Conservation (phyloP, 2,797 vertebrate species). For the Micromesistius poutassou region DNA sequence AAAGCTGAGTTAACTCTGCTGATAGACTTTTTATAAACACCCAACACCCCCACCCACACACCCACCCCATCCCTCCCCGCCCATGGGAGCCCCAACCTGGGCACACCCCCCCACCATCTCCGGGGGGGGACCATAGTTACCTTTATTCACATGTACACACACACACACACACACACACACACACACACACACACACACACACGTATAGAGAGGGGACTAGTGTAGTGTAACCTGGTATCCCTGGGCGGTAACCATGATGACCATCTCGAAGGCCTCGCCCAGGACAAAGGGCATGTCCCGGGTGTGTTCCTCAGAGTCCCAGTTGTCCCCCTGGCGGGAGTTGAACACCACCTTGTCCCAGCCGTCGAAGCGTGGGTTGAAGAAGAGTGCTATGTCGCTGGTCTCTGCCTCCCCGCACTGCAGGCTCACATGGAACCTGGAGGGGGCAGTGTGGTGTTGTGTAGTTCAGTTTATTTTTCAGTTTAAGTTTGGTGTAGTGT, state of each 20-base stretch:
- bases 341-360: conserved; percentile 80
- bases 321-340: conserved; percentile 51
- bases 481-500: not conserved
- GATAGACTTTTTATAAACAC: not conserved
- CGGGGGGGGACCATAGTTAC: no score
- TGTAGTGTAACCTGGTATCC: conserved; percentile 73
- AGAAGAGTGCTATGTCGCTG: conserved; percentile 70
- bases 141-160: not conserved
- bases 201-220: not conserved
- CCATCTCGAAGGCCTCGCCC: conserved; percentile 71
- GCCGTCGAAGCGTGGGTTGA: conserved; percentile 74
- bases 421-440: conserved; percentile 73
- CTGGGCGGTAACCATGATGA: conserved; percentile 52
- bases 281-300: conserved; percentile 66
- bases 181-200: conserved; percentile 2
- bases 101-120: no score
- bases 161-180: not conserved
- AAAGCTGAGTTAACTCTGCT: not conserved
- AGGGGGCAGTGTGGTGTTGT: not conserved
- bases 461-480: not conserved
- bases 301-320: conserved; percentile 63
- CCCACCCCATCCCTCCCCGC: no score
- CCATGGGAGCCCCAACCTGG: no score
- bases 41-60: not conserved
- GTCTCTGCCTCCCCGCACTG: conserved; percentile 64